Evolutionary conservation across 2,113 vertebrate species (phyloP).

Genomic region (Oxyruncus cristatus): DNA sequence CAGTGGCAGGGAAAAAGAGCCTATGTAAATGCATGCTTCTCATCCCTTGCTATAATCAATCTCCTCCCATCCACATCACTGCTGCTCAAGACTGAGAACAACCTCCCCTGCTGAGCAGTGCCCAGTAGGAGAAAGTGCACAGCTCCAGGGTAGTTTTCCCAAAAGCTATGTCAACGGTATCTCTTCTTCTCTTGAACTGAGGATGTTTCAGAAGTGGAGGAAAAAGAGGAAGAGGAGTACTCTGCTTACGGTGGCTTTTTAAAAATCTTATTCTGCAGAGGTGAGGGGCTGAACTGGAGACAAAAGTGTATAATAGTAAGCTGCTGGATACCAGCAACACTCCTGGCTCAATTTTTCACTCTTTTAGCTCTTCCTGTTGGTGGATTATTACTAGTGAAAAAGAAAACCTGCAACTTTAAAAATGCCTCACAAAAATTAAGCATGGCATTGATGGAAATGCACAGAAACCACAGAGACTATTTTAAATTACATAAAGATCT

Average conservation of each 20-base stretch:
- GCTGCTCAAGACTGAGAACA: not conserved
- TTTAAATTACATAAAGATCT: not conserved
- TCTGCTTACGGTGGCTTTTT: not conserved
- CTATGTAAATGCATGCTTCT: not conserved
- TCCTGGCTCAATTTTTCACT: not conserved
- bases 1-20: not conserved
- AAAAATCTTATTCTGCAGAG: not conserved
- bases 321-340: not conserved
- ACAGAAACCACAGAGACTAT: not conserved
- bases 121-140: slow-evolving; percentile 42
- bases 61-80: not conserved
- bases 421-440: not conserved
- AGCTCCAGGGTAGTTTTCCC: not conserved
- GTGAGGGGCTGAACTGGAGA: not conserved
- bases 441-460: not conserved
- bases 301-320: not conserved
- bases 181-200: not conserved
- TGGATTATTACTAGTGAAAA: not conserved
- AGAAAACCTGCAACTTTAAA: not conserved
- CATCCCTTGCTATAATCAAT: not conserved
- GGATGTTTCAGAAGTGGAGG: not conserved
- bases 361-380: not conserved
- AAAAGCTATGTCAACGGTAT: not conserved
- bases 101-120: not conserved
- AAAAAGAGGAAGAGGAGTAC: not conserved